Evolutionary conservation across 2,797 vertebrate species (phyloP).

Genomic region (Gadopsis bispinosus): DNA sequence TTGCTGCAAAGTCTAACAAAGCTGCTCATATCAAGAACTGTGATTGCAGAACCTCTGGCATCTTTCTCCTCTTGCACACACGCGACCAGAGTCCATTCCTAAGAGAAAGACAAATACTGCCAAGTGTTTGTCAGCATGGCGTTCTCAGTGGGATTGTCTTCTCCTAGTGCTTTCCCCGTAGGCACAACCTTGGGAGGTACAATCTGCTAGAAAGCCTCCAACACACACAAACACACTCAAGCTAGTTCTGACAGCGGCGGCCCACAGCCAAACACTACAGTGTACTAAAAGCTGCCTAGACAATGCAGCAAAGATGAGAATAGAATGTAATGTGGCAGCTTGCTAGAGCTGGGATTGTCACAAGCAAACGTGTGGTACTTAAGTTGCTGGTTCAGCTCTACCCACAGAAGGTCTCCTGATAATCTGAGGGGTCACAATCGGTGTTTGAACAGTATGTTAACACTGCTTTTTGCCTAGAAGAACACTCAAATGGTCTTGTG

Average conservation of each 20-base stretch:
- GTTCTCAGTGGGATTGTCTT: constrained; percentile 34
- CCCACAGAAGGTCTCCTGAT: not conserved
- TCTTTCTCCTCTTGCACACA: constrained; percentile 1
- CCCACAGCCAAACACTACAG: constrained; percentile 25
- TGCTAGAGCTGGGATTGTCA: constrained; percentile 4
- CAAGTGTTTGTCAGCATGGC: constrained; percentile 37
- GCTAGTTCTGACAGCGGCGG: constrained; percentile 22
- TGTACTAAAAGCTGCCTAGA: constrained; percentile 13
- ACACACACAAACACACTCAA: constrained; percentile 22
- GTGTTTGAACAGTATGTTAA: not conserved
- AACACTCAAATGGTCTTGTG: not conserved
- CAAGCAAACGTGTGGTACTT: constrained; percentile 1
- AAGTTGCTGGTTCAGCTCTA: not conserved
- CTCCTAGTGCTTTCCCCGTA: constrained; percentile 24
- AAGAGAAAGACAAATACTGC: constrained; percentile 17
- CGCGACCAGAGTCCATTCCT: constrained; percentile 3
- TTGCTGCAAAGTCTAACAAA: constrained; percentile 13
- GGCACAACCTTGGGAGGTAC: constrained; percentile 34
- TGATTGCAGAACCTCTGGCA: constrained; percentile 22
- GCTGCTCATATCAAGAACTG: not conserved
- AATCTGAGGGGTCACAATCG: not conserved
- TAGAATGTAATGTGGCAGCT: constrained; percentile 19
- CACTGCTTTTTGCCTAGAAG: not conserved
- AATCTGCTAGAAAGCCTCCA: constrained; percentile 27
- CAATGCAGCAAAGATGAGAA: constrained; percentile 11